A percentile compares a stretch with the other conserved stretches of the same genome.
Conservation (phyloP, 1,140 invertebrate species). For the Drosophila sproati region DNA sequence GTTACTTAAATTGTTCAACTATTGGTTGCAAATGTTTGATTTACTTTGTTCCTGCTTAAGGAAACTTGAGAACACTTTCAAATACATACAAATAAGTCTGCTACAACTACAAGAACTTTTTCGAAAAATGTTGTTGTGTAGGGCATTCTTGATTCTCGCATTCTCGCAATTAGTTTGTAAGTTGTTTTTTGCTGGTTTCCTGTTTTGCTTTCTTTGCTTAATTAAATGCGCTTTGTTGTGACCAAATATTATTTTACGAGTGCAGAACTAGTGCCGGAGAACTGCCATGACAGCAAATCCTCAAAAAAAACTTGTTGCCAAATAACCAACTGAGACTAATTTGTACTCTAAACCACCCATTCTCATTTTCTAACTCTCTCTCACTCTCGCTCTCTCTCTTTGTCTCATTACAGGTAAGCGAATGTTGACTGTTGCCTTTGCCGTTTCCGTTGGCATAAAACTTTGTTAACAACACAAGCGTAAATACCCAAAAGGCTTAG, state of each 20-base stretch:
- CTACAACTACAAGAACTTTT: too few species aligned
- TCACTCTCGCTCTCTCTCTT: slow-evolving; percentile 29
- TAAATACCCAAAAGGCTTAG: slow-evolving; percentile 78
- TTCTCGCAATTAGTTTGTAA: background rate
- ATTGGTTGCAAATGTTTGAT: too few species aligned
- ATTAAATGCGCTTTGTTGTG: slow-evolving; percentile 75
- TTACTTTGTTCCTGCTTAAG: too few species aligned
- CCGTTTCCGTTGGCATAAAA: slow-evolving; percentile 37
- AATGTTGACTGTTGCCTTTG: slow-evolving; percentile 33
- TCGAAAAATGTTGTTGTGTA: background rate
- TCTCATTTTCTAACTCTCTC: slow-evolving; percentile 15
- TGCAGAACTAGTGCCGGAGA: slow-evolving; percentile 47
- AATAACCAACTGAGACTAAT: slow-evolving; percentile 47
- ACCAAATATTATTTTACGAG: slow-evolving; percentile 72
- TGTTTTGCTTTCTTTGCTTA: slow-evolving; percentile 65
- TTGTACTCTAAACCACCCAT: slow-evolving; percentile 11
- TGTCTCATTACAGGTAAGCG: slow-evolving; percentile 65
- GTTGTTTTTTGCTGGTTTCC: slow-evolving; percentile 14
- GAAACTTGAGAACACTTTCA: too few species aligned
- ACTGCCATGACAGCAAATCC: slow-evolving; percentile 34
- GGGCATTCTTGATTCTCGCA: background rate
- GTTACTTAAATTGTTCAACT: too few species aligned
- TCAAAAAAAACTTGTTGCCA: slow-evolving; percentile 42
- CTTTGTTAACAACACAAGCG: slow-evolving; percentile 71
- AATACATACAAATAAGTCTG: too few species aligned